These are phyloP conservation scores for Galeopsomyia nigrocyanea DNA, from an alignment of 2,888 invertebrate genomes.

Conservation along the genomic window DNA sequence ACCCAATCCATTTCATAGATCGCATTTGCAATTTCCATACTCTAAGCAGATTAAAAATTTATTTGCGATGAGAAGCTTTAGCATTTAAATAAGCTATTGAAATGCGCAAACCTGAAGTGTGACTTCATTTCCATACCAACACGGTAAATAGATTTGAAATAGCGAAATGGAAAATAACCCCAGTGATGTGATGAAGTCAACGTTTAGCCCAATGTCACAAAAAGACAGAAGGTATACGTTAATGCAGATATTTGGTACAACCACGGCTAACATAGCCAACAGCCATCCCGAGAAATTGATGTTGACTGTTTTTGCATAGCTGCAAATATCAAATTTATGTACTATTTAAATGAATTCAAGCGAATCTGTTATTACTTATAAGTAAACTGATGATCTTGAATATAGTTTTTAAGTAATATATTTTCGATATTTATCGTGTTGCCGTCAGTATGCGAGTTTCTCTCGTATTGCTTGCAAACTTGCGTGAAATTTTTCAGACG, in stretches of 20 bases:
- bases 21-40: slow-evolving; percentile 28
- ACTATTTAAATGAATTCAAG: neutral
- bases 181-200: slow-evolving; percentile 6
- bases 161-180: slow-evolving; percentile 18
- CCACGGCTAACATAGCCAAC: slow-evolving; percentile 10
- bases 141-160: slow-evolving; percentile 43
- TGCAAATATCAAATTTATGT: neutral
- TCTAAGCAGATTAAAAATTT: slow-evolving; percentile 14
- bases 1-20: slow-evolving; percentile 41
- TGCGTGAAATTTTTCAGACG: slow-evolving; percentile 21
- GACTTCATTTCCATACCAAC: slow-evolving; percentile 47
- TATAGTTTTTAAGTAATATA: slow-evolving; percentile 13
- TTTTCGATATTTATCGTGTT: neutral
- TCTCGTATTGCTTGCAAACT: neutral
- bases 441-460: too few species aligned
- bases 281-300: slow-evolving; percentile 13
- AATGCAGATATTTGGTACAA: slow-evolving; percentile 38
- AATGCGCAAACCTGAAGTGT: slow-evolving; percentile 28
- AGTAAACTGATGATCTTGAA: slow-evolving; percentile 24
- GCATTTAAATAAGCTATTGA: neutral
- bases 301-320: slow-evolving; percentile 17
- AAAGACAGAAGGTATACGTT: slow-evolving; percentile 32
- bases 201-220: slow-evolving; percentile 12
- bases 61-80: neutral
- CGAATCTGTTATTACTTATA: slow-evolving; percentile 17